Conservation (phyloP, 2,113 vertebrate genomes). For the Chaetodon auriga region DNA sequence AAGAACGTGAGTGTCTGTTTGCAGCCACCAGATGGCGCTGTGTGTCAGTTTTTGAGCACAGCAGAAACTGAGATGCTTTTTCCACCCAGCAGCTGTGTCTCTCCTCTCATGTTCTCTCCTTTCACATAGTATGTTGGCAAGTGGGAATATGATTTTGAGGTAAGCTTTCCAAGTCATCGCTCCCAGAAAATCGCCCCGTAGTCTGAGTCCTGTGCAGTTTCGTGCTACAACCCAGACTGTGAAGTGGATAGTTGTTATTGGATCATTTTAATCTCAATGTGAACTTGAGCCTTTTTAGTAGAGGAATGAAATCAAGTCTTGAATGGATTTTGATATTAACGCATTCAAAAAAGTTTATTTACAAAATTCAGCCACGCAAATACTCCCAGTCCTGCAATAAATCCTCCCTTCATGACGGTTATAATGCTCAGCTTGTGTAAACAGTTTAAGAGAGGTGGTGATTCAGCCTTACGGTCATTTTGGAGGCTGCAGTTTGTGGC, state of each 20-base stretch:
- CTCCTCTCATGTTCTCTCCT: constrained; percentile 55
- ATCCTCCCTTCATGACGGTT: neutral
- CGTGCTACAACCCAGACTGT: constrained; percentile 34
- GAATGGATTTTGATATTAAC: constrained; percentile 4
- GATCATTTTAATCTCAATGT: neutral
- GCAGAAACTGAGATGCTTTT: constrained; percentile 17
- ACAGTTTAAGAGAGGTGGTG: neutral
- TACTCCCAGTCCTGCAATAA: neutral
- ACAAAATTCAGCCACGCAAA: neutral
- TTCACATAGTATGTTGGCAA: constrained; percentile 91
- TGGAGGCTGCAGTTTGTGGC: neutral
- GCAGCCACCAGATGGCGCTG: constrained; percentile 81
- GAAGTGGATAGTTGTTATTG: constrained; percentile 34
- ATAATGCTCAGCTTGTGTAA: neutral
- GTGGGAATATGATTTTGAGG: constrained; percentile 97
- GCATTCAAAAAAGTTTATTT: neutral
- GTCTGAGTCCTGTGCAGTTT: constrained; percentile 37
- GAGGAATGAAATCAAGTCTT: neutral
- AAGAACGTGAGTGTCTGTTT: neutral
- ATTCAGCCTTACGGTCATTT: neutral
- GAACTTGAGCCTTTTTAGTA: neutral
- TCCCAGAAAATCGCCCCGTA: constrained; percentile 17
- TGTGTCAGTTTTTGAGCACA: constrained; percentile 33
- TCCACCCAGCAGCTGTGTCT: constrained; percentile 54
- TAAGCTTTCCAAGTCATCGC: constrained; percentile 82